These are phyloP conservation scores for Drosophila cracens DNA, from an alignment of 2,888 invertebrate species.

Conservation along the genomic window DNA sequence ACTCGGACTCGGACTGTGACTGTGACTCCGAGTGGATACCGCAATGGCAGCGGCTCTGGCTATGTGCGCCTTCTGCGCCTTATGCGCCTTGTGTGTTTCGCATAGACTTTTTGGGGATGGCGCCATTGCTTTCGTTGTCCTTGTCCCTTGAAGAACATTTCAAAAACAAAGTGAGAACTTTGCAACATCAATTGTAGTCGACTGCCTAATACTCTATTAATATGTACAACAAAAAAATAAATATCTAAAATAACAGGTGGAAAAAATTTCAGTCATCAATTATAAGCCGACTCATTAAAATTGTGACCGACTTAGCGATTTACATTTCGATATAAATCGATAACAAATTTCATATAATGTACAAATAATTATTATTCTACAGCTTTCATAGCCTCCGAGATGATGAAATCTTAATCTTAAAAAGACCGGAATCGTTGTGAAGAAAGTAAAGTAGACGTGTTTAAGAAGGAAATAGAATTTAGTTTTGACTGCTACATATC, in stretches of 20 bases:
- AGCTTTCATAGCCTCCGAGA: background rate
- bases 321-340: background rate
- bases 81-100: conserved; percentile 22
- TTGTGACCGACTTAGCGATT: background rate
- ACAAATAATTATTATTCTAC: background rate
- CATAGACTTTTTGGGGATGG: conserved; percentile 46
- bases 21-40: conserved; percentile 2
- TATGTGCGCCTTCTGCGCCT: conserved; percentile 27
- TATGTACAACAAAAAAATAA: background rate
- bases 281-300: background rate
- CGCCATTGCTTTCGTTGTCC: conserved; percentile 27
- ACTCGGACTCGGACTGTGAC: conserved; percentile 3
- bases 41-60: conserved; percentile 6
- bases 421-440: background rate
- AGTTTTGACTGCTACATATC: background rate
- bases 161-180: conserved; percentile 1
- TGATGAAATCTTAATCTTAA: background rate
- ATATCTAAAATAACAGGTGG: background rate
- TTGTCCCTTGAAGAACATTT: conserved; percentile 16
- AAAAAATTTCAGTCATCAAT: background rate
- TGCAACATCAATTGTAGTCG: background rate
- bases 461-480: background rate
- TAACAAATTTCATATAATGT: background rate
- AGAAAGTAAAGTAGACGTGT: background rate
- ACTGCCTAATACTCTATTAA: background rate